Conservation (phyloP, 1,140 invertebrate species). For the Bombus polaris region DNA sequence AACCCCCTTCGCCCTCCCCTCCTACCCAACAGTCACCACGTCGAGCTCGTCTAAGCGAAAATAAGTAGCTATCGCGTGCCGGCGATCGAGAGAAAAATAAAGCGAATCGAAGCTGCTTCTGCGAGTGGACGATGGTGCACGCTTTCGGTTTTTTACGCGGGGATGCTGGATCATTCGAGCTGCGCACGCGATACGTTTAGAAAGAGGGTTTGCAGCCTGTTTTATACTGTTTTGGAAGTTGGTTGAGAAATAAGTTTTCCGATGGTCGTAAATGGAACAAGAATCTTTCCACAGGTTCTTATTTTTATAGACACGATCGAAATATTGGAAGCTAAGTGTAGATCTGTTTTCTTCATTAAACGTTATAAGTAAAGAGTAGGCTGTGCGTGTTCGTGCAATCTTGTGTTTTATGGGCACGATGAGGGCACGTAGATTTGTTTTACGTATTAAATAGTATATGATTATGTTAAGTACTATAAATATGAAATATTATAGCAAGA, state of each 20-base stretch:
- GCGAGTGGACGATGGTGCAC: not conserved
- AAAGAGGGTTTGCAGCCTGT: not conserved
- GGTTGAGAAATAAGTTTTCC: not conserved
- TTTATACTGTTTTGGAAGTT: not conserved
- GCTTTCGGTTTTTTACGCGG: not conserved
- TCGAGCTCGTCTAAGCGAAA: slow-evolving; percentile 12
- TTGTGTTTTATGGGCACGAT: too few relatives aligned
- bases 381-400: too few relatives aligned
- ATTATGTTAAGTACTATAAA: too few relatives aligned
- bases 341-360: too few relatives aligned
- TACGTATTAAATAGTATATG: too few relatives aligned
- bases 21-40: not conserved
- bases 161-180: too few relatives aligned
- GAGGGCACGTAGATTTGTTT: too few relatives aligned
- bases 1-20: too few relatives aligned
- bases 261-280: too few relatives aligned
- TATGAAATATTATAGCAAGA: too few relatives aligned
- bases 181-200: not conserved
- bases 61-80: slow-evolving; percentile 47
- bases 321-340: not conserved
- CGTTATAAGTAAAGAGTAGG: too few relatives aligned
- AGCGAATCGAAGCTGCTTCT: not conserved
- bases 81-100: slow-evolving; percentile 8
- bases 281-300: not conserved
- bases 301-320: not conserved